Percentiles rank a stretch among this genome's conserved stretches.
Conservation (phyloP, 2,113 vertebrate genomes). For the Rhagologus leucostigma region DNA sequence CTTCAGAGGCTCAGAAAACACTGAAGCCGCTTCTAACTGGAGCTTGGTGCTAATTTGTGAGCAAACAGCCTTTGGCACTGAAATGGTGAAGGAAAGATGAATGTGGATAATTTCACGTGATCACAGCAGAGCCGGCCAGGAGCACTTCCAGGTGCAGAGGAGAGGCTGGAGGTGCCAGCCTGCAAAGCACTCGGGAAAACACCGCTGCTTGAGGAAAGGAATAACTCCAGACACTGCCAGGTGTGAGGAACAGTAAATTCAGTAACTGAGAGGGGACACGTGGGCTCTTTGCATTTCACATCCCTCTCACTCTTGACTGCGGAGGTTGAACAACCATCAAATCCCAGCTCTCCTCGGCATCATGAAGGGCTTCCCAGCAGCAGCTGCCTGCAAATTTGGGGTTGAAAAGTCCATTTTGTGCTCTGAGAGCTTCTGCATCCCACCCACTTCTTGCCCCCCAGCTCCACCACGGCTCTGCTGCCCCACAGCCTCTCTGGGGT, state of each 20-base stretch:
- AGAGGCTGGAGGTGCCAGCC: not conserved
- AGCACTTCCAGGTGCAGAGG: not conserved
- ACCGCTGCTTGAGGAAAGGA: not conserved
- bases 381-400: not conserved
- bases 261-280: accelerated
- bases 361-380: not conserved
- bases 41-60: not conserved
- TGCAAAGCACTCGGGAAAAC: not conserved
- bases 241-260: not conserved
- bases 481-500: not conserved
- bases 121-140: not conserved
- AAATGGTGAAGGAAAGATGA: not conserved
- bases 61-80: not conserved
- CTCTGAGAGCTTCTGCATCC: accelerated
- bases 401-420: not conserved
- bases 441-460: not conserved
- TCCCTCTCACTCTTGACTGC: not conserved
- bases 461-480: not conserved
- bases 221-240: not conserved
- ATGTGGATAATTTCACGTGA: accelerated
- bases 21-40: not conserved
- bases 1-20: not conserved
- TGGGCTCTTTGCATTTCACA: not conserved
- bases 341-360: not conserved
- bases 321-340: not conserved